Evolutionary conservation across 1,140 invertebrate species (phyloP).

Genomic region (Episyrphus balteatus): DNA sequence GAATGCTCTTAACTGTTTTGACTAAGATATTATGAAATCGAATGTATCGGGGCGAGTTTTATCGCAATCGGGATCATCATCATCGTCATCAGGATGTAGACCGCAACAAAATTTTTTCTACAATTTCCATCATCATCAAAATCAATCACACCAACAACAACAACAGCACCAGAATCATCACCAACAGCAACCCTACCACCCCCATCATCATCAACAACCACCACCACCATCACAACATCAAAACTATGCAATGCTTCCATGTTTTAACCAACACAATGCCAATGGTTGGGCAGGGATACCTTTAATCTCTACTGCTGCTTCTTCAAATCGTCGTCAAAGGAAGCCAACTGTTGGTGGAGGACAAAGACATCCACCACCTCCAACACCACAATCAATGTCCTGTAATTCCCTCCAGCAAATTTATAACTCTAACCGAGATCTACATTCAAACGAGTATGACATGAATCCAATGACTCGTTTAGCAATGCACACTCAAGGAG

Average conservation of each 20-base stretch:
- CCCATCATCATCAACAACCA: slow-evolving; percentile 12
- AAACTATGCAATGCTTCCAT: slow-evolving; percentile 8
- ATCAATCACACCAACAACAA: slow-evolving; percentile 3
- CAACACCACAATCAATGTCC: slow-evolving; percentile 23
- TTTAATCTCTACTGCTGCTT: slow-evolving; percentile 50
- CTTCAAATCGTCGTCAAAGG: slow-evolving; percentile 25
- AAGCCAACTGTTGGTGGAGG: slow-evolving; percentile 12
- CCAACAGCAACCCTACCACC: slow-evolving; percentile 19
- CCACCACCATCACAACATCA: slow-evolving; percentile 5
- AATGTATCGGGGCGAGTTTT: too few species aligned
- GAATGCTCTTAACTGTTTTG: too few species aligned
- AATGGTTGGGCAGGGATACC: slow-evolving; percentile 55
- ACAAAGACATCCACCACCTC: slow-evolving; percentile 8
- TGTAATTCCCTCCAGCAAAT: slow-evolving; percentile 10
- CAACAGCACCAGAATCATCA: slow-evolving; percentile 19
- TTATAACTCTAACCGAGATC: too few species aligned
- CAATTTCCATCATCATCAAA: slow-evolving; percentile 9
- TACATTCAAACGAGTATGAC: slow-evolving; percentile 11
- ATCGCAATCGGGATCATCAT: background rate
- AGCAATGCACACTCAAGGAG: slow-evolving; percentile 65
- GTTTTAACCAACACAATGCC: slow-evolving; percentile 29
- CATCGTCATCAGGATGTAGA: slow-evolving; percentile 4
- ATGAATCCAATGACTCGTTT: slow-evolving; percentile 47
- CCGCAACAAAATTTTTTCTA: background rate
- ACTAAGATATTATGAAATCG: too few species aligned